phyloP scores from a whole-genome alignment of 2,888 invertebrate species.

The Cerastoderma edule region DNA sequence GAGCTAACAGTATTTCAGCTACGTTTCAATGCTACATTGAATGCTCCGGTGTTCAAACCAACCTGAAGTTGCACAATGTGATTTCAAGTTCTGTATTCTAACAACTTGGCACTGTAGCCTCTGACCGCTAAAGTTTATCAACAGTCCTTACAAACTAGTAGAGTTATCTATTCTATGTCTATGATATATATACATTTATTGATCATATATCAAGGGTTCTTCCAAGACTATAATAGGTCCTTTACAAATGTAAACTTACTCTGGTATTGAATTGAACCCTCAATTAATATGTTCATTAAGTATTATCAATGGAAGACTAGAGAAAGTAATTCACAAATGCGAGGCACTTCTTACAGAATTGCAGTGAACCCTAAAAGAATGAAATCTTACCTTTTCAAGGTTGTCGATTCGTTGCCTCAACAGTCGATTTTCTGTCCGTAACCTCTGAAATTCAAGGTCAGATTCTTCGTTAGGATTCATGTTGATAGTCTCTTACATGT shows the following conservation, averaged over 20 bases:
- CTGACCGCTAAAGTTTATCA: too few species aligned
- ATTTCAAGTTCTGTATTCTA: too few species aligned
- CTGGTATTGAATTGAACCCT: not conserved
- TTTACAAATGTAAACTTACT: not conserved
- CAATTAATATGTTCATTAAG: not conserved
- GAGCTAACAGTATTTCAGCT: too few species aligned
- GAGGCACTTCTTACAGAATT: too few species aligned
- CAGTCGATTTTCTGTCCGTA: conserved; percentile 96
- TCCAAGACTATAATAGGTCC: not conserved
- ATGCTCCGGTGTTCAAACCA: too few species aligned
- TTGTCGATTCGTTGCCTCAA: conserved; percentile 97
- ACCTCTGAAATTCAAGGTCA: conserved; percentile 81
- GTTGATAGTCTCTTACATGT: too few species aligned
- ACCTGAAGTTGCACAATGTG: too few species aligned
- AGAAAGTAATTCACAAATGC: too few species aligned
- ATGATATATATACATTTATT: not conserved
- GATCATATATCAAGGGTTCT: not conserved
- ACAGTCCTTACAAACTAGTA: too few species aligned
- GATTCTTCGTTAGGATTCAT: conserved; percentile 15
- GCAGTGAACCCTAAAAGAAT: not conserved
- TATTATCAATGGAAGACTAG: not conserved
- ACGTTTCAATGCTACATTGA: too few species aligned
- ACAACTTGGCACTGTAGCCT: too few species aligned
- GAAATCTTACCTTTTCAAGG: conserved; percentile 89
- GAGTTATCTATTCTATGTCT: too few species aligned